Evolutionary conservation across 2,888 invertebrate genomes (phyloP).

Genomic region (Periphyllus acericola): DNA sequence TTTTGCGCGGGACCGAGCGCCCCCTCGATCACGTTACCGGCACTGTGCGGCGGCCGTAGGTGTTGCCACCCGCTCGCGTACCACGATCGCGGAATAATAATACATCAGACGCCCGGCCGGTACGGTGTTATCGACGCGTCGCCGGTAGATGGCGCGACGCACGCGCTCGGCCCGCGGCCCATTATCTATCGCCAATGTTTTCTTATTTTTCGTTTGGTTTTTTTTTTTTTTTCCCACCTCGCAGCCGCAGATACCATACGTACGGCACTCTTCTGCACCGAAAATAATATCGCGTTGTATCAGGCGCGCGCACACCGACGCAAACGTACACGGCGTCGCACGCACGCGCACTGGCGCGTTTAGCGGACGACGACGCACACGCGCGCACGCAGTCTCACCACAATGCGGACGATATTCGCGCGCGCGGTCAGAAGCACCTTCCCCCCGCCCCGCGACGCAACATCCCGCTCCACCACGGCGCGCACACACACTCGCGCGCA

Average conservation of each 20-base stretch:
- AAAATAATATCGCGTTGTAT: background rate
- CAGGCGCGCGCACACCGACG: background rate
- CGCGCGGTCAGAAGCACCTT: slow-evolving; percentile 24
- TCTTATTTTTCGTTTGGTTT: background rate
- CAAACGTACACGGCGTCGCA: background rate
- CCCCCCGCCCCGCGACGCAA: background rate
- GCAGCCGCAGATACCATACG: too few species aligned
- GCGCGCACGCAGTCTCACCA: background rate
- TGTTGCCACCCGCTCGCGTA: background rate
- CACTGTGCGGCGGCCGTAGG: background rate
- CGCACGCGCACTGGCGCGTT: too few species aligned
- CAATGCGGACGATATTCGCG: slow-evolving; percentile 44
- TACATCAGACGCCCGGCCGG: background rate
- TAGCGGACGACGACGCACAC: too few species aligned
- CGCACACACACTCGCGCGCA: background rate
- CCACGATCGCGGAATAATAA: background rate
- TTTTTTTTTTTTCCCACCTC: background rate
- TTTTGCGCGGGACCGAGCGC: background rate
- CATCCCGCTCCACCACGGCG: background rate
- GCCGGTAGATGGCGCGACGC: background rate
- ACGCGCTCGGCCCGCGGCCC: background rate
- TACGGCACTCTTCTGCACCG: background rate
- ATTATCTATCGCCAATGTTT: background rate
- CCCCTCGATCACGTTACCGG: background rate
- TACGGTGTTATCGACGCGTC: background rate